Conservation (phyloP, 1,140 invertebrate genomes). For the Drosophila lacertosa region DNA sequence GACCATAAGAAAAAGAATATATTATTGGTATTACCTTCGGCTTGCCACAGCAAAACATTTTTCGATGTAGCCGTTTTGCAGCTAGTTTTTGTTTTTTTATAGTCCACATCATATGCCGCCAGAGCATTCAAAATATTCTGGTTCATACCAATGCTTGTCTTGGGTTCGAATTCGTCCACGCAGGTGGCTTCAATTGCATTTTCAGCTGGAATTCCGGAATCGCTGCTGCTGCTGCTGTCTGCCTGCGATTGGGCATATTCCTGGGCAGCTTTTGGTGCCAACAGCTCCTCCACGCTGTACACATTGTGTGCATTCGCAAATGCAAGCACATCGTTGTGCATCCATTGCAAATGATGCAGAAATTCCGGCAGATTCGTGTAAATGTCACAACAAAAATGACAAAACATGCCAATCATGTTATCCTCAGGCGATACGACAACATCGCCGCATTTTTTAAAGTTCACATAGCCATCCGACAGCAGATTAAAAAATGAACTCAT, state of each 20-base stretch:
- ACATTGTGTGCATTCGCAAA: slow-evolving; percentile 54
- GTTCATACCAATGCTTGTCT: not conserved
- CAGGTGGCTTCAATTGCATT: not conserved
- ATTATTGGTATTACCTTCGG: not conserved
- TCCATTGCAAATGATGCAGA: slow-evolving; percentile 53
- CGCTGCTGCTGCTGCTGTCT: slow-evolving; percentile 9
- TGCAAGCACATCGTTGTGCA: slow-evolving; percentile 42
- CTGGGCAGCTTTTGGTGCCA: slow-evolving; percentile 9
- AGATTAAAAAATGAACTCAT: slow-evolving; percentile 46
- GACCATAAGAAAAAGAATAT: not conserved
- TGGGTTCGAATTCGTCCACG: not conserved
- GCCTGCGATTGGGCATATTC: slow-evolving; percentile 8
- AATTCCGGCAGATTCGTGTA: slow-evolving; percentile 53
- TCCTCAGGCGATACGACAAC: slow-evolving; percentile 61
- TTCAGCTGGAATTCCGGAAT: slow-evolving; percentile 2
- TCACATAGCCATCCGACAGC: slow-evolving; percentile 10
- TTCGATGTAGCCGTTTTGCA: not conserved
- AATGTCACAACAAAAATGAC: slow-evolving; percentile 57
- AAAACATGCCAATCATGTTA: slow-evolving; percentile 58
- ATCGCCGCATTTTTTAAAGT: slow-evolving; percentile 71
- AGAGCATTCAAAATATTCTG: slow-evolving; percentile 13
- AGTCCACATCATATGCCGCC: slow-evolving; percentile 18
- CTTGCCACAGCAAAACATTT: not conserved
- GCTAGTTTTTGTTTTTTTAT: not conserved
- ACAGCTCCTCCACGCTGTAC: slow-evolving; percentile 57